phyloP scores from a whole-genome alignment of 2,888 invertebrate species.

The Scaptodrosophila latifasciaeformis region DNA sequence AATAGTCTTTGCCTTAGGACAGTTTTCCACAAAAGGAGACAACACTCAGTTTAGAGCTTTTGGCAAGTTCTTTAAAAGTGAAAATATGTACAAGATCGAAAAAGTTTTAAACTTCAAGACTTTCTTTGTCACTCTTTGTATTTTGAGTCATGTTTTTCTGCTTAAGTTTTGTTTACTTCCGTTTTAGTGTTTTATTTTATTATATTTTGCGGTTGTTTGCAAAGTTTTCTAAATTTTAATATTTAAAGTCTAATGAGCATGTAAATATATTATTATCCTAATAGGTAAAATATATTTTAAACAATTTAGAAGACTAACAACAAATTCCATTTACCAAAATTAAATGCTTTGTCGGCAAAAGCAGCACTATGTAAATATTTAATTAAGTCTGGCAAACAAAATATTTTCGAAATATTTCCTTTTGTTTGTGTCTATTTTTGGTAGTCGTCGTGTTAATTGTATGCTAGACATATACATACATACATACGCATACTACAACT shows the following conservation, averaged over 20 bases:
- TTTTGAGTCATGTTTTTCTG: not conserved
- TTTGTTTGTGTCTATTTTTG: not conserved
- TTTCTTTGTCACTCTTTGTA: not conserved
- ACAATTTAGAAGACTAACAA: not conserved
- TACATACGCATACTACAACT: no score
- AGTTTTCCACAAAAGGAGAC: no score
- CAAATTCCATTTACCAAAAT: not conserved
- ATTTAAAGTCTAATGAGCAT: not conserved
- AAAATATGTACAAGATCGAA: not conserved
- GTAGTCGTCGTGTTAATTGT: not conserved
- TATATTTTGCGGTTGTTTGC: not conserved
- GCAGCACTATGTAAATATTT: not conserved
- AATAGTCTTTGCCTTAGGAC: no score
- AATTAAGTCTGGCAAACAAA: slow-evolving; percentile 1
- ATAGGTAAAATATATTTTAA: not conserved
- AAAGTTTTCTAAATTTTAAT: not conserved
- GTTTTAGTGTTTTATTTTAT: not conserved
- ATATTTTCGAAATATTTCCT: not conserved
- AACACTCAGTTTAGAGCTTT: no score
- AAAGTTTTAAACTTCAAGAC: slow-evolving; percentile 1
- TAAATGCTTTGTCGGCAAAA: not conserved
- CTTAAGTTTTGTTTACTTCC: not conserved
- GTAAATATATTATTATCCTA: slow-evolving; percentile 2
- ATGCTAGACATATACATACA: no score
- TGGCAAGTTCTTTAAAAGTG: no score